A percentile compares a stretch with the other conserved stretches of the same genome.
Conservation (phyloP, 2,888 invertebrate genomes). For the Cryptus viduatorius region DNA sequence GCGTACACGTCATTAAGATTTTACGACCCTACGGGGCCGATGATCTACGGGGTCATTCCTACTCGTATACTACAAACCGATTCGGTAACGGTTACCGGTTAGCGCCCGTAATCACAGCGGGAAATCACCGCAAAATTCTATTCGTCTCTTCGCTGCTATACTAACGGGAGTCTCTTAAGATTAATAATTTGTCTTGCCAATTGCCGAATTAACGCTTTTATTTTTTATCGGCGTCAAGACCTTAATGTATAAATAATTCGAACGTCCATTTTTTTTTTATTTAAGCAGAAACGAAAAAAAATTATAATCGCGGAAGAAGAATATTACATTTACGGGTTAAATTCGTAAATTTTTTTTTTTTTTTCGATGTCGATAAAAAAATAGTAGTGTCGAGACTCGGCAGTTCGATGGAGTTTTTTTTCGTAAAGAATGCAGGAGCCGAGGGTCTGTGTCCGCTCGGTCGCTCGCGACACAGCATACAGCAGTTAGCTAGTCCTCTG, state of each 20-base stretch:
- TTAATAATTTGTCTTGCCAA: slow-evolving; percentile 5
- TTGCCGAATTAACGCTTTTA: neutral
- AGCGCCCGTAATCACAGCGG: slow-evolving; percentile 45
- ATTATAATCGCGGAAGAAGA: neutral
- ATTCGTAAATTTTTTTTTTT: neutral
- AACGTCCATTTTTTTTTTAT: neutral
- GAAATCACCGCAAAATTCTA: slow-evolving; percentile 47
- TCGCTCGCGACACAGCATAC: slow-evolving; percentile 39
- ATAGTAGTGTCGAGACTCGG: neutral
- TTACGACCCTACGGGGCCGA: slow-evolving; percentile 76
- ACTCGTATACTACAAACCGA: slow-evolving; percentile 70
- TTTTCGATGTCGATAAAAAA: neutral
- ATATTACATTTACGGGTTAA: neutral
- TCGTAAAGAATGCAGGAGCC: slow-evolving; percentile 32
- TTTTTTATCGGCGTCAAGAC: neutral
- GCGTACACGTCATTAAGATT: slow-evolving; percentile 78
- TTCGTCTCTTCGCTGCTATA: neutral
- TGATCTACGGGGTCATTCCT: slow-evolving; percentile 77
- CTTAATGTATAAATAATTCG: neutral
- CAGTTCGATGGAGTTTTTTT: neutral
- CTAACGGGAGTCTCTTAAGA: neutral
- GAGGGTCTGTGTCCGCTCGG: slow-evolving; percentile 37
- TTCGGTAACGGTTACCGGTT: slow-evolving; percentile 70
- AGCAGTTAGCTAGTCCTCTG: slow-evolving; percentile 30
- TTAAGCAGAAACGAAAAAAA: neutral